These are phyloP conservation scores for Limnephilus rhombicus DNA, from an alignment of 2,888 invertebrate genomes.

Conservation along the genomic window DNA sequence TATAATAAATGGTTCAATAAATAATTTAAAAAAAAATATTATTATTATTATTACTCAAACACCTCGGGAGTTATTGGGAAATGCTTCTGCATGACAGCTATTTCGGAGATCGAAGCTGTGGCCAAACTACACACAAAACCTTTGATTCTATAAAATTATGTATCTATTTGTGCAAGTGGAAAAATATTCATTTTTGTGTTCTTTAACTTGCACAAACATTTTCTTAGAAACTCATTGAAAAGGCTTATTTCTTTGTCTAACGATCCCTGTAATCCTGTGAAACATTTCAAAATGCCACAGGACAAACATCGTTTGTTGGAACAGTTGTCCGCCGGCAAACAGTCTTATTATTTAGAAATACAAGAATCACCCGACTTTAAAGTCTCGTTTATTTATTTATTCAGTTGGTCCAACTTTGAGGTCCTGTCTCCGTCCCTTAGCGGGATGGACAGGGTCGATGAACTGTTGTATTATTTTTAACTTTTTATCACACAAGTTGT, in stretches of 20 bases:
- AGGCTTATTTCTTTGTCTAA: background rate
- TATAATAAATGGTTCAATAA: too few relatives aligned
- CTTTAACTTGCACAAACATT: background rate
- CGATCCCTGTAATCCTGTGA: background rate
- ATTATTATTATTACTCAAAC: too few relatives aligned
- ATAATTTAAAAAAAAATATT: too few relatives aligned
- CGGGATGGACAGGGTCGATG: background rate
- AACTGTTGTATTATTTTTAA: background rate
- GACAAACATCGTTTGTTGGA: slow-evolving; percentile 35
- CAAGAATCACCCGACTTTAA: slow-evolving; percentile 30
- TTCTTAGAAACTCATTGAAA: background rate
- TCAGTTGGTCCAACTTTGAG: slow-evolving; percentile 27
- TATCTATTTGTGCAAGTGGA: background rate
- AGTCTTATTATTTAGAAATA: slow-evolving; percentile 20
- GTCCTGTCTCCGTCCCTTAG: background rate
- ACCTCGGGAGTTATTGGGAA: too few relatives aligned
- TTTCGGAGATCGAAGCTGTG: too few relatives aligned
- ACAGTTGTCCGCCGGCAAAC: slow-evolving; percentile 37
- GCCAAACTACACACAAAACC: too few relatives aligned
- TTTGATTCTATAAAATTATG: too few relatives aligned
- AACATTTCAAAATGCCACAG: slow-evolving; percentile 32
- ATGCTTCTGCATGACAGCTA: too few relatives aligned
- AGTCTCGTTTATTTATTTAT: slow-evolving; percentile 20
- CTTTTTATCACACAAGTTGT: background rate
- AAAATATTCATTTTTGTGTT: background rate